phyloP scores from a whole-genome alignment of 2,888 invertebrate genomes.

The Ryuthela nishihirai region DNA sequence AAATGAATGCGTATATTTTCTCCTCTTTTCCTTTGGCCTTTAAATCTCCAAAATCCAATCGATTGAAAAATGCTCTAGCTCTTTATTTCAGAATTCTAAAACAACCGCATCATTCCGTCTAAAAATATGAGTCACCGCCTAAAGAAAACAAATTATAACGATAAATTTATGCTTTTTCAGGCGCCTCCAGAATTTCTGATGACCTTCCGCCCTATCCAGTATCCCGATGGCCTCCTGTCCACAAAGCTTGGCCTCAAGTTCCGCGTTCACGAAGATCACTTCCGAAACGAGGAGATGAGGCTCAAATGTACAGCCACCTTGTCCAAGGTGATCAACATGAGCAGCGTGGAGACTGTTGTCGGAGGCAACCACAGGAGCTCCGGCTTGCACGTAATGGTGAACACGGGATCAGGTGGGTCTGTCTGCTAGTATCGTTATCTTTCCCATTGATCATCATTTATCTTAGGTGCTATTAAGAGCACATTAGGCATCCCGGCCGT shows the following conservation, averaged over 20 bases:
- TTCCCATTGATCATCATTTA: no score
- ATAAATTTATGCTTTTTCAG: neutral
- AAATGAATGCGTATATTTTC: no score
- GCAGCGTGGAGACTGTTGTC: slow-evolving; percentile 18
- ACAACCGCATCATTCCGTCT: no score
- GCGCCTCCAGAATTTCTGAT: slow-evolving; percentile 24
- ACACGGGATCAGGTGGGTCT: slow-evolving; percentile 14
- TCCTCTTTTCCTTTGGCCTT: no score
- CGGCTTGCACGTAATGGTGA: slow-evolving; percentile 20
- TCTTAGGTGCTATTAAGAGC: no score
- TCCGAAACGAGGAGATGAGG: slow-evolving; percentile 26
- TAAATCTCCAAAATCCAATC: no score
- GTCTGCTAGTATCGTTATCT: no score
- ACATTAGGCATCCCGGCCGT: no score
- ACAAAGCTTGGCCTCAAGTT: slow-evolving; percentile 26
- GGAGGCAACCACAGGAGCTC: slow-evolving; percentile 28
- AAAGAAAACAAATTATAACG: no score
- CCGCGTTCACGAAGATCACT: slow-evolving; percentile 28
- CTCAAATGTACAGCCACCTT: slow-evolving; percentile 35
- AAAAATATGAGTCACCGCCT: no score
- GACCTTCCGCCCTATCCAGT: slow-evolving; percentile 9
- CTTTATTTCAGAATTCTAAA: no score
- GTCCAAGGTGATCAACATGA: slow-evolving; percentile 25
- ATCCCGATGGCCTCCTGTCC: slow-evolving; percentile 23
- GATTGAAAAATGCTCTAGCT: no score